These are phyloP conservation scores for Hypotaenidia okinawae DNA, from an alignment of 2,797 vertebrate species.

Conservation along the genomic window DNA sequence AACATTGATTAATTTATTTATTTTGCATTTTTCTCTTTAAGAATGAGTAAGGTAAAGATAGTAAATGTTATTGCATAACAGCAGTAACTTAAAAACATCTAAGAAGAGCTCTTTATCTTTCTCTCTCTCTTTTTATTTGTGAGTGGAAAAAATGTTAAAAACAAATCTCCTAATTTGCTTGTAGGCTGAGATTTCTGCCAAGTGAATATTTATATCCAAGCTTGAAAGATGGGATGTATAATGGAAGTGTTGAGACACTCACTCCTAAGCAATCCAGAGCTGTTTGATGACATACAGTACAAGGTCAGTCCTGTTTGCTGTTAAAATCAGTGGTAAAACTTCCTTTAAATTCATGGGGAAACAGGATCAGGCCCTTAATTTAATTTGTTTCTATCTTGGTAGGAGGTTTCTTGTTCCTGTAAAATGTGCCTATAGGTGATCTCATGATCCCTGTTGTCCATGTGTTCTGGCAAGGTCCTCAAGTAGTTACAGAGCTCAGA, in stretches of 20 bases:
- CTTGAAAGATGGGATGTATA: constrained; percentile 11
- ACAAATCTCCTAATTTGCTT: not conserved
- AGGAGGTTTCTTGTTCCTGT: constrained; percentile 20
- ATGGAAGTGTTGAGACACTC: constrained; percentile 42
- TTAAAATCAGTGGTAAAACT: constrained; percentile 21
- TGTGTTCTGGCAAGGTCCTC: constrained; percentile 33
- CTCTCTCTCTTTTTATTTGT: not conserved
- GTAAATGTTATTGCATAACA: not conserved
- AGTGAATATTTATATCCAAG: constrained; percentile 42
- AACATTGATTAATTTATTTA: not conserved
- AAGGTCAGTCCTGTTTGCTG: not conserved
- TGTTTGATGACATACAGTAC: constrained; percentile 3
- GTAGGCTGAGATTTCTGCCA: constrained; percentile 39
- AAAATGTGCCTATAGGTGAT: constrained; percentile 17
- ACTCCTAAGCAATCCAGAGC: not conserved
- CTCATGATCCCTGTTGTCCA: constrained; percentile 45
- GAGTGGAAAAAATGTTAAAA: constrained; percentile 39
- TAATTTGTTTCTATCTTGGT: constrained; percentile 32
- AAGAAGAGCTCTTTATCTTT: not conserved
- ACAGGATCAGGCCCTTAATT: not conserved
- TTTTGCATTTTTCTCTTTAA: not conserved
- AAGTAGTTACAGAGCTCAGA: not conserved
- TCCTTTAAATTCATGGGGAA: not conserved
- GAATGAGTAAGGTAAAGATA: not conserved
- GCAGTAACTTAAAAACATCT: not conserved